These are phyloP conservation scores for Coranthus polyacanthus DNA, from an alignment of 2,797 vertebrate species.

Conservation along the genomic window DNA sequence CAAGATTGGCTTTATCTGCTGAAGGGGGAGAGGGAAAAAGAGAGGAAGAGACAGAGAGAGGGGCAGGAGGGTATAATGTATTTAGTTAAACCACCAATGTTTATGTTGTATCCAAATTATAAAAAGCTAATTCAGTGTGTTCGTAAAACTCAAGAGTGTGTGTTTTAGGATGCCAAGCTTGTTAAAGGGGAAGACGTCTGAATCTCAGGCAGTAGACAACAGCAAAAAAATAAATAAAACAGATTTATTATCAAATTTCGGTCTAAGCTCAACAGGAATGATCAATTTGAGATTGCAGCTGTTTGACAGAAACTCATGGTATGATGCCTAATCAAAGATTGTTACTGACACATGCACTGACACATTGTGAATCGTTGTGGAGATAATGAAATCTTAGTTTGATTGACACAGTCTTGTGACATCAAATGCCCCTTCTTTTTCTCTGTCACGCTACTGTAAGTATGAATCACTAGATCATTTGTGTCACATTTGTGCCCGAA, in stretches of 20 bases:
- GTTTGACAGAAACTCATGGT: neutral
- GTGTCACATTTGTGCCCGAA: slow-evolving; percentile 65
- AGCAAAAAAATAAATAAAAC: neutral
- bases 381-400: slow-evolving; percentile 14
- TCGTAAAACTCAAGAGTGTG: slow-evolving; percentile 1
- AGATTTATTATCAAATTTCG: slow-evolving; percentile 1
- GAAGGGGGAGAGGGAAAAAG: slow-evolving; percentile 30
- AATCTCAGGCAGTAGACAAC: too few relatives aligned
- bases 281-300: slow-evolving; percentile 9
- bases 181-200: neutral
- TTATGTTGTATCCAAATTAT: slow-evolving; percentile 29
- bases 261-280: neutral
- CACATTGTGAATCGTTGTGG: slow-evolving; percentile 13
- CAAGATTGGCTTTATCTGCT: slow-evolving; percentile 80
- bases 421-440: slow-evolving; percentile 5
- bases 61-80: slow-evolving; percentile 31
- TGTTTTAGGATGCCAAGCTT: neutral
- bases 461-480: slow-evolving; percentile 65
- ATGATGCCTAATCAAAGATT: neutral
- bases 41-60: slow-evolving; percentile 4
- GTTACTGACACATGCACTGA: neutral
- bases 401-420: slow-evolving; percentile 20
- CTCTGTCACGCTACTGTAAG: slow-evolving; percentile 36
- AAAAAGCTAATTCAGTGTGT: slow-evolving; percentile 9
- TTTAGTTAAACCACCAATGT: slow-evolving; percentile 34